A percentile compares a stretch with the other conserved stretches of the same genome.
phyloP scores from a whole-genome alignment of 2,113 vertebrate species.

The Nycticorax nycticorax region DNA sequence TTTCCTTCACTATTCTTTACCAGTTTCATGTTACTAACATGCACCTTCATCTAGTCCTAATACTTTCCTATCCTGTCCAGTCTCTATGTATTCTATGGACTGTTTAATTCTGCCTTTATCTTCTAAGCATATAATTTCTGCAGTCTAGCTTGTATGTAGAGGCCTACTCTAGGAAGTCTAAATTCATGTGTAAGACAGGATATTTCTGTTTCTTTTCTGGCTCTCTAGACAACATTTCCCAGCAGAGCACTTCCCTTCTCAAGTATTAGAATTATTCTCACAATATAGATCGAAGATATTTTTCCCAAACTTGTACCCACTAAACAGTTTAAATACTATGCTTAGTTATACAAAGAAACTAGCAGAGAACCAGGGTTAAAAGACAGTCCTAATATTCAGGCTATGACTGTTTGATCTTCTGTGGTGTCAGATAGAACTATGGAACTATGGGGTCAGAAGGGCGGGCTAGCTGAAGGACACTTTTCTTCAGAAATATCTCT shows the following conservation, averaged over 20 bases:
- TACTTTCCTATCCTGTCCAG: neutral
- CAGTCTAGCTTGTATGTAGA: neutral
- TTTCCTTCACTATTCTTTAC: neutral
- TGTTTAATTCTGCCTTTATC: neutral
- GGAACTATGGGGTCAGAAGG: neutral
- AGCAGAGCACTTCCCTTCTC: neutral
- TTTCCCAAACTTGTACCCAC: neutral
- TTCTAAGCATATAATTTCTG: neutral
- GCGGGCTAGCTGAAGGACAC: neutral
- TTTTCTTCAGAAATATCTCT: neutral
- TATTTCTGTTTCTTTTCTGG: neutral
- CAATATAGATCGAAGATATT: neutral
- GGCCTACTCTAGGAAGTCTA: neutral
- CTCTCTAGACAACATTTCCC: neutral
- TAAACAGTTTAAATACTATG: neutral
- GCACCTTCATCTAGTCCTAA: neutral
- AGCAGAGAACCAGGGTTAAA: neutral
- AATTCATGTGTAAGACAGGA: neutral
- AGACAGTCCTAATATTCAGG: neutral
- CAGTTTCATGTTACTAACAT: neutral
- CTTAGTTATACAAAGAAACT: neutral
- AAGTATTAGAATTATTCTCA: neutral
- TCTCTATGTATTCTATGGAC: neutral
- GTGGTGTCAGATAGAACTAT: neutral
- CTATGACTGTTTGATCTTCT: neutral